Base-by-base conservation (phyloP, 2,797 vertebrate genomes). In the Mus spretus region DNA sequence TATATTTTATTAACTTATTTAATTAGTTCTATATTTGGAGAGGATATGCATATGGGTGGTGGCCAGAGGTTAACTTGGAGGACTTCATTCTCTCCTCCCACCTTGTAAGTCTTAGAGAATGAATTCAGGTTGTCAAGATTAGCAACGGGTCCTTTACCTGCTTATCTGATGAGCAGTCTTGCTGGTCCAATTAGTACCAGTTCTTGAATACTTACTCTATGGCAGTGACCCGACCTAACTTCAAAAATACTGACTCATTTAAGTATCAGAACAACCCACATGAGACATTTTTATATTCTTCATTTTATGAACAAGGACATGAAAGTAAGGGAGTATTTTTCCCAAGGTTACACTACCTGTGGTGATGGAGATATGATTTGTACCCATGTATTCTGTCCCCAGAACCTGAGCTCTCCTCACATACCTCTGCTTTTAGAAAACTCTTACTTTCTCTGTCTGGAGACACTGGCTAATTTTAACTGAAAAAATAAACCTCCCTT, bases 401-500 rank as follows among this genome's bases (percentile, higher is more conserved):
- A 78, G 24, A 75, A 13, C 31, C 19, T 75, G 8, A 72, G 20
- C 61, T 81, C 3, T 85, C 11, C 3, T 85, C 11, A 70, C 13
- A 55, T 5, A 9, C 37, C 70, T 74, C 34, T 44, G 61, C 14
- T 31, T 57, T 40, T 17, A 53, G 28, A 70, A 85, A 24, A 77
- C 70, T 78, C 83, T 47, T 13, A 28, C 87, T 96, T 79, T 81
- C 82, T 65, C 61, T 67, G 26, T 83, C 74, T 90, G 63, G 50
- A 96, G 93, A 89, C 22, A 94, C 67, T 31, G 47, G 15, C 63
- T 93, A 90, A 94, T 92, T 93, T 94, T 80, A 93, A 70, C 72
- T 90, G 4, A 44, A 15, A 90, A 94, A 91, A 82, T 78, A 87
- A 26, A 24, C 14, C 70, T 81, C 20, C 53, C 92, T 94, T 94